Evolutionary conservation across 2,888 invertebrate genomes (phyloP).

Genomic region (Tenthredo mesomela): DNA sequence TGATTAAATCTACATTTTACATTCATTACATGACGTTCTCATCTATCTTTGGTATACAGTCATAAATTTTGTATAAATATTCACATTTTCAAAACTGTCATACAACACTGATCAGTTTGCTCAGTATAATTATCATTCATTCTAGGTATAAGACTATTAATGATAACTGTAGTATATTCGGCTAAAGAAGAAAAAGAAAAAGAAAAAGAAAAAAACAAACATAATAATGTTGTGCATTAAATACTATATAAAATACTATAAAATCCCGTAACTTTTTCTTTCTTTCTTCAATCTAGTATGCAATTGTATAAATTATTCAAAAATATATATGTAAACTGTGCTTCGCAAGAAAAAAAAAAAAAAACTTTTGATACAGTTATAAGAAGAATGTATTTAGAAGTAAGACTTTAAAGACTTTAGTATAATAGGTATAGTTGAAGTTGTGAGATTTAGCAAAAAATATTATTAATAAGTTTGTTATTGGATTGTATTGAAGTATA

Average conservation of each 20-base stretch:
- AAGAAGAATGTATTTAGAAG: constrained; percentile 28
- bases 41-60: constrained; percentile 77
- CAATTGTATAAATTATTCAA: constrained; percentile 44
- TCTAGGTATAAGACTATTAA: constrained; percentile 3
- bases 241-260: constrained; percentile 57
- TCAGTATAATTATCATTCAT: constrained; percentile 50
- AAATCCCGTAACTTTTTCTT: neutral
- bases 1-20: constrained; percentile 62
- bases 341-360: constrained; percentile 29
- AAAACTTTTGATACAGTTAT: constrained; percentile 8
- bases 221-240: constrained; percentile 64
- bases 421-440: neutral
- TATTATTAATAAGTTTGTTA: constrained; percentile 3
- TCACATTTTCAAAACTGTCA: constrained; percentile 64
- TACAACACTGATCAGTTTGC: constrained; percentile 57
- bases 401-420: constrained; percentile 16
- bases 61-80: constrained; percentile 70
- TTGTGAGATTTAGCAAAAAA: constrained; percentile 13
- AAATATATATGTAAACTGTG: constrained; percentile 43
- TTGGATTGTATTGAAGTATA: constrained; percentile 28
- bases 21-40: constrained; percentile 72
- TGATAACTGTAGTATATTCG: constrained; percentile 47
- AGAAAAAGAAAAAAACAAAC: neutral
- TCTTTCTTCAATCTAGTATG: neutral
- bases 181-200: constrained; percentile 47